A percentile compares a stretch with the other conserved stretches of the same genome.
Evolutionary conservation across 2,888 invertebrate genomes (phyloP).

Genomic region (Rhorus exstirpatorius): DNA sequence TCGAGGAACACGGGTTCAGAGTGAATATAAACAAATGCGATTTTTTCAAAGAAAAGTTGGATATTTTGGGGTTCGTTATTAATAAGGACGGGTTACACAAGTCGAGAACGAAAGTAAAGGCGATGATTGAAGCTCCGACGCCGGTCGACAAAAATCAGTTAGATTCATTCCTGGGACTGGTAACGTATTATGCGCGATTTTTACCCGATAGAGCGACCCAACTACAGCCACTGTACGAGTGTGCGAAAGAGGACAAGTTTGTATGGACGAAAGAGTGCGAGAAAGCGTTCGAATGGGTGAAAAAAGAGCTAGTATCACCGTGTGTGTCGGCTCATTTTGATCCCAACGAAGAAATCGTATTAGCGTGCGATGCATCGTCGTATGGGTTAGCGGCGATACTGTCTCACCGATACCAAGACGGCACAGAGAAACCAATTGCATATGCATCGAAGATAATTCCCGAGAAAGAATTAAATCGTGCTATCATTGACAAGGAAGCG

Average conservation of each 20-base stretch:
- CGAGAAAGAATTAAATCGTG: background rate
- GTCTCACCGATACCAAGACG: slow-evolving; percentile 21
- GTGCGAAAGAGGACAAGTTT: slow-evolving; percentile 49
- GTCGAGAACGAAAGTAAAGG: slow-evolving; percentile 10
- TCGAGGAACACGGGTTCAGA: slow-evolving; percentile 70
- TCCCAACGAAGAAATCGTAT: slow-evolving; percentile 1
- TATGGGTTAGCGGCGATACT: slow-evolving; percentile 19
- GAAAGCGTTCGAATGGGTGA: too few species aligned
- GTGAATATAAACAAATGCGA: slow-evolving; percentile 68
- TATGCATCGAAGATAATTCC: slow-evolving; percentile 22
- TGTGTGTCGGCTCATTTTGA: slow-evolving; percentile 1
- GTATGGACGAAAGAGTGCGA: too few species aligned
- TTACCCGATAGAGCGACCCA: background rate
- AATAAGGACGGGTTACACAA: background rate
- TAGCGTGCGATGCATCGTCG: too few species aligned
- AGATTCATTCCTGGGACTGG: too few species aligned
- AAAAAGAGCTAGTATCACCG: slow-evolving; percentile 4
- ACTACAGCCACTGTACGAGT: slow-evolving; percentile 10
- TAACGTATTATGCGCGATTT: slow-evolving; percentile 24
- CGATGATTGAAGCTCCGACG: slow-evolving; percentile 11
- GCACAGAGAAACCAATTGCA: slow-evolving; percentile 6
- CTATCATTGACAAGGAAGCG: slow-evolving; percentile 16
- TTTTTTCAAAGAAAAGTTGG: too few species aligned
- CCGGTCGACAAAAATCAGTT: slow-evolving; percentile 12
- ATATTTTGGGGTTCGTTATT: slow-evolving; percentile 73